These are phyloP conservation scores for Channallabes apus DNA, from an alignment of 2,797 vertebrate species.

Conservation along the genomic window DNA sequence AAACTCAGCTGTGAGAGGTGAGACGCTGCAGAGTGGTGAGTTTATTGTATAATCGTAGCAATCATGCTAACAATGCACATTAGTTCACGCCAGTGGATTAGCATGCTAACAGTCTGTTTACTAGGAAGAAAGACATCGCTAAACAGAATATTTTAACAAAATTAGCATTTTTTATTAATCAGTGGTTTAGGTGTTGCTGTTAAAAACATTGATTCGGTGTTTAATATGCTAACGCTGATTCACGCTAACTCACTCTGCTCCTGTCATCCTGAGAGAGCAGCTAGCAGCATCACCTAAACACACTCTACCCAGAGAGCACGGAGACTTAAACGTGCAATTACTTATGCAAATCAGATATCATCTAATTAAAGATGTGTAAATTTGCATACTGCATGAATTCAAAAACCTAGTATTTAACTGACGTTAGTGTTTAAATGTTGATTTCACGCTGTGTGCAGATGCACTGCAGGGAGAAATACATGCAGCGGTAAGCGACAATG, in stretches of 20 bases:
- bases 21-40: not conserved
- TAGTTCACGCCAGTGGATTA: not conserved
- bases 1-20: not conserved
- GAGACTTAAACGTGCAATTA: not conserved
- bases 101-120: not conserved
- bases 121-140: not conserved
- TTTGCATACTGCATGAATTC: not conserved
- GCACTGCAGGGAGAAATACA: too few species aligned
- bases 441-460: too few species aligned
- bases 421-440: not conserved
- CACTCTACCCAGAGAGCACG: not conserved
- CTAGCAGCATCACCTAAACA: not conserved
- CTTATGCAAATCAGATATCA: not conserved
- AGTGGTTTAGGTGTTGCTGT: not conserved
- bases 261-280: not conserved
- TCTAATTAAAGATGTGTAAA: not conserved
- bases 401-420: not conserved
- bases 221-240: not conserved
- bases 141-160: not conserved
- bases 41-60: not conserved
- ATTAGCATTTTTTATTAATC: not conserved
- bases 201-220: not conserved
- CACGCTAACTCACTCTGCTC: not conserved
- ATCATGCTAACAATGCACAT: not conserved
- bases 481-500: too few species aligned